Percentiles rank a stretch among this genome's conserved stretches.
Evolutionary conservation across 2,113 vertebrate genomes (phyloP).

Genomic region (Ctenomys sociabilis): DNA sequence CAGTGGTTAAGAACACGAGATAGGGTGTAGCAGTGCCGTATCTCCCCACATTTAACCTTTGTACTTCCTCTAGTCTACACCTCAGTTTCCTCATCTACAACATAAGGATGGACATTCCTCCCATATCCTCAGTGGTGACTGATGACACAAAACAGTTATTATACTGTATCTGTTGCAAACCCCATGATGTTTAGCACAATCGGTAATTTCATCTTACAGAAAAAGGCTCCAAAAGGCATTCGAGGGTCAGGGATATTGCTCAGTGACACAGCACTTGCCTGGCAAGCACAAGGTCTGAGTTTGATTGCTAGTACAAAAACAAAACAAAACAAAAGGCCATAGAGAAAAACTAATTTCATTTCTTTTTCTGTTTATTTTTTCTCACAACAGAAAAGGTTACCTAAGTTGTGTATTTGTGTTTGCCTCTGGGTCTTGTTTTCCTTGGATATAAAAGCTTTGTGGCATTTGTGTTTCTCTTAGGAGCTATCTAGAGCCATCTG

Average conservation of each 20-base stretch:
- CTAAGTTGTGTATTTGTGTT: neutral
- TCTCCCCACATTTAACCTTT: neutral
- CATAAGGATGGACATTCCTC: accelerated
- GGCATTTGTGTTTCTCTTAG: constrained; percentile 10
- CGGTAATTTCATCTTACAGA: neutral
- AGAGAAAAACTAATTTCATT: neutral
- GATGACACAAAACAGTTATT: neutral
- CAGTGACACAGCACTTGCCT: too few species aligned
- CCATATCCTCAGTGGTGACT: neutral
- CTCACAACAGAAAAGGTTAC: neutral
- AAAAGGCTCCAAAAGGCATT: neutral
- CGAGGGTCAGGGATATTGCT: too few species aligned
- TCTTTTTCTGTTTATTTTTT: neutral
- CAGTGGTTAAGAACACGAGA: neutral
- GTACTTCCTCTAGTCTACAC: neutral
- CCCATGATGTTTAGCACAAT: too few species aligned
- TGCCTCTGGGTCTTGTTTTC: neutral
- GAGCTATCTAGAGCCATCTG: neutral
- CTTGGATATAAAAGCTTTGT: neutral
- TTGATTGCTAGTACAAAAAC: too few species aligned
- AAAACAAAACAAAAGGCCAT: neutral
- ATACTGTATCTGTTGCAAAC: accelerated
- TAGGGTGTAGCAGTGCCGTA: neutral
- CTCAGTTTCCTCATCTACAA: neutral
- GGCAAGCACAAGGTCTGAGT: too few species aligned